These are phyloP conservation scores for Lithobates pipiens DNA, from an alignment of 2,797 vertebrate genomes.

Conservation along the genomic window DNA sequence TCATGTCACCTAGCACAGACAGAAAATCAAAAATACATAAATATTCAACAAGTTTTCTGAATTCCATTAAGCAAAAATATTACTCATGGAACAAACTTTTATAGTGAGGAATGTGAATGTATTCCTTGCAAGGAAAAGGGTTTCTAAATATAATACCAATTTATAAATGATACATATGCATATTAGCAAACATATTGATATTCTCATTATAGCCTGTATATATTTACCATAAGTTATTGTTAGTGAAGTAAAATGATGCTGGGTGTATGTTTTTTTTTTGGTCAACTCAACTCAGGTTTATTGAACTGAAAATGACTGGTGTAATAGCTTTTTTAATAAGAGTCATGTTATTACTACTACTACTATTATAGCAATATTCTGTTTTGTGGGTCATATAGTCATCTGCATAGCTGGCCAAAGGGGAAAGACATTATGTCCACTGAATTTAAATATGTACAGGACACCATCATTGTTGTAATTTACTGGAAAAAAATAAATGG, in stretches of 20 bases:
- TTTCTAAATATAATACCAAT: neutral
- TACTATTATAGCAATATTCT: too few relatives aligned
- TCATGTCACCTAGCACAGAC: constrained; percentile 53
- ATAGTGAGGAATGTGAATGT: constrained; percentile 1
- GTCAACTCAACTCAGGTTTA: neutral
- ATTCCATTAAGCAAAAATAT: constrained; percentile 49
- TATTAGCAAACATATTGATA: neutral
- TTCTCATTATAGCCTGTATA: neutral
- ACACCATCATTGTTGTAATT: too few relatives aligned
- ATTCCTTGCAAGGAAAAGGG: neutral
- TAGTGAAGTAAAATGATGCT: too few relatives aligned
- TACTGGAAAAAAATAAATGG: too few relatives aligned
- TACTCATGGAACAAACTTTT: constrained; percentile 46
- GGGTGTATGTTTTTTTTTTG: too few relatives aligned
- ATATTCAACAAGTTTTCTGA: constrained; percentile 57
- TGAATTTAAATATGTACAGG: too few relatives aligned
- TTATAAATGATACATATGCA: too few relatives aligned
- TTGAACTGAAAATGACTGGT: neutral
- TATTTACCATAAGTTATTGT: neutral
- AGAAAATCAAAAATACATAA: constrained; percentile 61
- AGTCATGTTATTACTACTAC: too few relatives aligned
- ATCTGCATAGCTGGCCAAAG: too few relatives aligned
- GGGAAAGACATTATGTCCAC: too few relatives aligned
- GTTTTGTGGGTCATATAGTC: too few relatives aligned
- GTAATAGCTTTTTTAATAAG: neutral